phyloP scores from a whole-genome alignment of 2,888 invertebrate species.

The Polyommatus iphigenia region DNA sequence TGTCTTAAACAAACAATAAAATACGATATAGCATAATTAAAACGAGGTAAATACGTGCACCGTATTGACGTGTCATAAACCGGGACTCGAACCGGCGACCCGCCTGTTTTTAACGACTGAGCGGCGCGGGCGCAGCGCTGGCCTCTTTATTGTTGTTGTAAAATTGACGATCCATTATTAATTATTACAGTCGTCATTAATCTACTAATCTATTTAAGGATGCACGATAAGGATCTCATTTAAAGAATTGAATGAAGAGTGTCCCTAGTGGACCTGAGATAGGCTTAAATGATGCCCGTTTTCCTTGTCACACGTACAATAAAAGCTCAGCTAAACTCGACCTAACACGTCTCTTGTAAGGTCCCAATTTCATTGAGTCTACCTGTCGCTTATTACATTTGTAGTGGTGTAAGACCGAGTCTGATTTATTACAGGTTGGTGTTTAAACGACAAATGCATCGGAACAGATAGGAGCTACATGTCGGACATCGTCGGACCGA shows the following conservation, averaged over 20 bases:
- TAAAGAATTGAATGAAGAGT: constrained; percentile 81
- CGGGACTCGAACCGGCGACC: constrained; percentile 67
- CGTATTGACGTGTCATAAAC: constrained; percentile 77
- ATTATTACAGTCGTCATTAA: constrained; percentile 81
- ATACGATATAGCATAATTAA: constrained; percentile 73
- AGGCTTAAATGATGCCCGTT: constrained; percentile 69
- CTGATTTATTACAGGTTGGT: constrained; percentile 81
- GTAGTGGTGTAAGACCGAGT: constrained; percentile 46
- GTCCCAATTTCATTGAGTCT: constrained; percentile 40
- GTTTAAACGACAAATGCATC: constrained; percentile 81
- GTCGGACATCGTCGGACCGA: constrained; percentile 77
- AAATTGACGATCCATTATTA: constrained; percentile 80
- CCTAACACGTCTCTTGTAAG: constrained; percentile 38
- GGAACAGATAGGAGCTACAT: constrained; percentile 80
- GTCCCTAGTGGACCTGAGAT: constrained; percentile 78
- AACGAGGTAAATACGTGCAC: constrained; percentile 74
- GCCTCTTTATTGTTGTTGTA: constrained; percentile 78
- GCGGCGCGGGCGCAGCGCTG: constrained; percentile 67
- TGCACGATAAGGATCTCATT: constrained; percentile 80
- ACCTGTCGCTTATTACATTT: constrained; percentile 45
- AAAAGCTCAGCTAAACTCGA: constrained; percentile 37
- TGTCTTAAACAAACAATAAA: constrained; percentile 36
- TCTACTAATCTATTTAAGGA: constrained; percentile 81
- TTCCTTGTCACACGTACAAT: constrained; percentile 42
- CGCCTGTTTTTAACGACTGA: constrained; percentile 51